phyloP scores from a whole-genome alignment of 92 coral and sea anemone genomes.

The Parazoanthus darwini region DNA sequence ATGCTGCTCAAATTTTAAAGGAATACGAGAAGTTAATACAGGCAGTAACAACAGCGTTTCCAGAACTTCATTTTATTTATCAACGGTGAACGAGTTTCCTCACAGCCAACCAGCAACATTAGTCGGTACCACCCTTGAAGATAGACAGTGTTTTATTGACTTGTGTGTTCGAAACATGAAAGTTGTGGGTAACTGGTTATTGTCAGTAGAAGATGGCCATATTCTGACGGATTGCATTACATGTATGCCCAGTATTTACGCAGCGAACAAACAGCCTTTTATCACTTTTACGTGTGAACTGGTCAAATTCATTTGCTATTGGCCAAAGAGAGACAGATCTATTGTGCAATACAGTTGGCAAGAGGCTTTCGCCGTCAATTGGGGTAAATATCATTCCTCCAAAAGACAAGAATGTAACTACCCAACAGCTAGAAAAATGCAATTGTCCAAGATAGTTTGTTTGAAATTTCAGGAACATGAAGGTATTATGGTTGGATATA shows the following conservation, averaged over 20 bases:
- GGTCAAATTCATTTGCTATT: not conserved
- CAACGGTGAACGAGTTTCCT: not conserved
- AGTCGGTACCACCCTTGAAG: not conserved
- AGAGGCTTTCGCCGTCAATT: not conserved
- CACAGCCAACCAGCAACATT: not conserved
- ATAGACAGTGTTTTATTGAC: not conserved
- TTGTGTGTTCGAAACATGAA: not conserved
- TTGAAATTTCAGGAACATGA: conserved; percentile 32
- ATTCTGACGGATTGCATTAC: not conserved
- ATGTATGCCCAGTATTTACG: not conserved
- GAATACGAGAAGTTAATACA: too few relatives aligned
- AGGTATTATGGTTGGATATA: conserved; percentile 24
- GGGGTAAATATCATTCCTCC: conserved; percentile 50
- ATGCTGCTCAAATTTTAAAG: too few relatives aligned
- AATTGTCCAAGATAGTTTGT: conserved; percentile 33
- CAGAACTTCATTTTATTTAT: too few relatives aligned
- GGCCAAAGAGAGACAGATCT: not conserved
- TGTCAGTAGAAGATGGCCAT: not conserved
- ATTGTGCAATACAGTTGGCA: not conserved
- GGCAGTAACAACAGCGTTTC: too few relatives aligned
- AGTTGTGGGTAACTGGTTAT: not conserved
- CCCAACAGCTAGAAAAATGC: conserved; percentile 15
- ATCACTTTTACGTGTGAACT: not conserved
- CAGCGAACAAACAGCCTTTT: not conserved
- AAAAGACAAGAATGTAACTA: conserved; percentile 18